Conservation (phyloP, 2,888 invertebrate genomes). For the Andrena camellia region DNA sequence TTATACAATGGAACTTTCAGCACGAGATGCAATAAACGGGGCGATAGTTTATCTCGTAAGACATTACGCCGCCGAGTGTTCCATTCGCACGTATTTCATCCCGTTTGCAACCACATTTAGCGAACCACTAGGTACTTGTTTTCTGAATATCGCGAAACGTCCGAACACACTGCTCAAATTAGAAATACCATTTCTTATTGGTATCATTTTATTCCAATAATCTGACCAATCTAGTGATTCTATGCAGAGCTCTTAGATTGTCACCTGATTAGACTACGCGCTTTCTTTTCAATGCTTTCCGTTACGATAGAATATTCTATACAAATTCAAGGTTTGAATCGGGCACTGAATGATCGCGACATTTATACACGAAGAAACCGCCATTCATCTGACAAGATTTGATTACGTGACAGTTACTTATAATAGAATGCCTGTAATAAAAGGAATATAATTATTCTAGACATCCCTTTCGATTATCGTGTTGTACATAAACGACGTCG, state of each 20-base stretch:
- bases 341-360: constrained; percentile 8
- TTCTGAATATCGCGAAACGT: neutral
- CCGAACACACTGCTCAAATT: neutral
- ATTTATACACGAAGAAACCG: constrained; percentile 11
- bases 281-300: neutral
- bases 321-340: constrained; percentile 25
- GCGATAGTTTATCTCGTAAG: constrained; percentile 28
- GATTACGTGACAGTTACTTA: neutral
- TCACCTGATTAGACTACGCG: neutral
- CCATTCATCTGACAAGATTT: neutral
- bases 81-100: constrained; percentile 40
- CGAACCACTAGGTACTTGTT: constrained; percentile 1
- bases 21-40: constrained; percentile 22
- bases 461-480: constrained; percentile 14
- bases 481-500: constrained; percentile 7
- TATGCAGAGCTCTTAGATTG: too few relatives aligned
- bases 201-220: neutral
- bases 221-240: neutral
- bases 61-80: constrained; percentile 15
- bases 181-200: neutral
- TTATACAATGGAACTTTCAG: constrained; percentile 18
- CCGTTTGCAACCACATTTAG: constrained; percentile 1
- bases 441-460: constrained; percentile 12
- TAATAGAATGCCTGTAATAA: neutral
- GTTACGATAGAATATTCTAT: constrained; percentile 15